Evolutionary conservation across 2,888 invertebrate genomes (phyloP), one percentile per base, ranked within the genome.

Genomic region (Enchytraeus crypticus): DNA sequence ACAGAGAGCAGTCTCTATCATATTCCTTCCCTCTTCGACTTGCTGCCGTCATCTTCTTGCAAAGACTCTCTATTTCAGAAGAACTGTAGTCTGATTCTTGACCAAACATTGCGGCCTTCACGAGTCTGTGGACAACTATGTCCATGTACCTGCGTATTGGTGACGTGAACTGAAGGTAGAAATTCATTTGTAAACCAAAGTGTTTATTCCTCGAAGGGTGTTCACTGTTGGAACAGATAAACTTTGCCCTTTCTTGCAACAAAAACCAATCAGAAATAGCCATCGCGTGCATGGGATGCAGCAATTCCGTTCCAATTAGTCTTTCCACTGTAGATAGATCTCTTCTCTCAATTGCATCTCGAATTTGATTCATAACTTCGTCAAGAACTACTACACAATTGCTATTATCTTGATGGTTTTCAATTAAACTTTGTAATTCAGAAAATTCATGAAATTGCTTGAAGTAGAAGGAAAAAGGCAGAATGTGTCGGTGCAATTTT

Each of bases 61-160:
- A n/a, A n/a, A n/a, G n/a, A n/a, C n/a, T n/a, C n/a, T n/a, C n/a
- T n/a, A n/a, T n/a, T n/a, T n/a, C n/a, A n/a, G 30, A 18, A 32
- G 27, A 53, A 18, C 29, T 27, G 32, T 21, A 27, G 5, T 53
- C 53, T 3, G 11, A 18, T 18, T 32, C 14, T 27, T n/a, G n/a
- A n/a, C n/a, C 51, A 21, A 73, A 70, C n/a, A 75, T 51, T 29
- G 66, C 59, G 4, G 73, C 70, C 5, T 63, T 46, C 3, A 74
- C 57, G 45, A 77, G 51, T 18, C 74, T 67, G 57, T 74, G 75
- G 33, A 71, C 71, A 4, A 73, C 70, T 27, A 77, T 63, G 59
- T 74, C 74, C 33, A 74, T 69, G 62, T 71, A 76, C 26, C 72
- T 58, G 23, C 66, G 62, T 14, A 73, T 61, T 5, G 77, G 77